Evolutionary conservation across 2,113 vertebrate species (phyloP).

Genomic region (Lepisosteus osseus): DNA sequence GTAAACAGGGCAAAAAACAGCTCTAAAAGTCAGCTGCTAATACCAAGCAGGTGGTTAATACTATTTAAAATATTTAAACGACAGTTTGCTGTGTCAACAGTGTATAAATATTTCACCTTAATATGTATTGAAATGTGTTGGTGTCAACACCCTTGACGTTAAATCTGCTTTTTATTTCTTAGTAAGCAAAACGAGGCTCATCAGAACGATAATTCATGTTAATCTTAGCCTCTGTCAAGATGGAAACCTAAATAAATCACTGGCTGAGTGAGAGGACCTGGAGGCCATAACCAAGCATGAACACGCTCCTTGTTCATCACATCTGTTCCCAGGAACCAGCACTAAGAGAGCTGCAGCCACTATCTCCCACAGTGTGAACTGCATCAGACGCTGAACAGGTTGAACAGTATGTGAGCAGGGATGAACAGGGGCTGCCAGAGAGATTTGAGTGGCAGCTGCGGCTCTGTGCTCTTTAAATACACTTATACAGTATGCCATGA

Average conservation of each 20-base stretch:
- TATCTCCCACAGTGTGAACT: too few relatives aligned
- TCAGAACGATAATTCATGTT: constrained; percentile 3
- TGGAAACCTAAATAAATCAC: background rate
- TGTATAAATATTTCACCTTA: constrained; percentile 32
- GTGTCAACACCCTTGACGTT: constrained; percentile 33
- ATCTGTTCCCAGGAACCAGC: background rate
- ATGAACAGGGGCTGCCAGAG: too few relatives aligned
- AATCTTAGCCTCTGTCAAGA: background rate
- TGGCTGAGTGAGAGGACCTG: background rate
- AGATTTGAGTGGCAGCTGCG: too few relatives aligned
- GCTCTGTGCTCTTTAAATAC: too few relatives aligned
- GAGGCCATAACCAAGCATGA: background rate
- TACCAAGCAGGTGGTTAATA: constrained; percentile 42
- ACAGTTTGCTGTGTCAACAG: constrained; percentile 35
- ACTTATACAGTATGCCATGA: too few relatives aligned
- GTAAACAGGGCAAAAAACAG: constrained; percentile 13
- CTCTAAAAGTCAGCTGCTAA: constrained; percentile 42
- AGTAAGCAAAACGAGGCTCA: background rate
- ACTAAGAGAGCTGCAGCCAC: too few relatives aligned
- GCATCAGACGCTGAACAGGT: too few relatives aligned
- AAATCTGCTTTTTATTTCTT: background rate
- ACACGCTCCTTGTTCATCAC: background rate
- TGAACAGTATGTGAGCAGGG: too few relatives aligned
- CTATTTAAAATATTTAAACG: constrained; percentile 51
- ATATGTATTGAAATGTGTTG: background rate